Percentiles rank a stretch among this genome's conserved stretches.
Conservation (phyloP, 2,888 invertebrate species). For the Chouioia cunea region DNA sequence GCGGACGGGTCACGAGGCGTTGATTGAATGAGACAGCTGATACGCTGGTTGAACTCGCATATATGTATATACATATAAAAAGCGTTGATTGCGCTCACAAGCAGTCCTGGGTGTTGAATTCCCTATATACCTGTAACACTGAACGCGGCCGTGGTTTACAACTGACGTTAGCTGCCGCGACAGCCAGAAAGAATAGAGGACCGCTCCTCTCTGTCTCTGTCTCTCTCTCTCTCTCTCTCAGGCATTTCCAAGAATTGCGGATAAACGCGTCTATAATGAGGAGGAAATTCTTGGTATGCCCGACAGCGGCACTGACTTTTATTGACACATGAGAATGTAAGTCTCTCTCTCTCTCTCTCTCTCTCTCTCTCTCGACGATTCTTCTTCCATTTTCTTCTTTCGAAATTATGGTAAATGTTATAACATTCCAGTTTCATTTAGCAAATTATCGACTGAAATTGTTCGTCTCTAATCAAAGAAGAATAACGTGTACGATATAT, state of each 20-base stretch:
- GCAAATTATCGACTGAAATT: too few relatives aligned
- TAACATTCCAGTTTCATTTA: too few relatives aligned
- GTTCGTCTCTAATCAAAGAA: too few relatives aligned
- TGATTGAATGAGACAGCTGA: constrained; percentile 16
- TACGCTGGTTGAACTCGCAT: too few relatives aligned
- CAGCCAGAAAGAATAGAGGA: constrained; percentile 11
- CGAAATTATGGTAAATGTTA: too few relatives aligned
- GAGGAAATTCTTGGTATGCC: constrained; percentile 19
- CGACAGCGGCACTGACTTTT: neutral
- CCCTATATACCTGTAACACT: constrained; percentile 5
- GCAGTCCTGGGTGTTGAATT: constrained; percentile 45
- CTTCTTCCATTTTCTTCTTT: too few relatives aligned
- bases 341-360: too few relatives aligned
- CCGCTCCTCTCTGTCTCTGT: neutral
- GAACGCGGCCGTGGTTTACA: constrained; percentile 29
- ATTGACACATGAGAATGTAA: too few relatives aligned
- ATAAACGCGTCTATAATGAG: constrained; percentile 5
- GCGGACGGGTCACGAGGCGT: constrained; percentile 11
- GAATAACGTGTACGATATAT: too few relatives aligned
- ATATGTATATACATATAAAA: too few relatives aligned
- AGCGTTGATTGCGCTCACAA: constrained; percentile 1
- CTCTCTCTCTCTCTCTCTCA: neutral
- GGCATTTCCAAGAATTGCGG: constrained; percentile 16
- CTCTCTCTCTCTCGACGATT: too few relatives aligned
- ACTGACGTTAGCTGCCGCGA: constrained; percentile 34